Evolutionary conservation across 2,888 invertebrate genomes (phyloP).

Genomic region (Megaustenia siamemsis): DNA sequence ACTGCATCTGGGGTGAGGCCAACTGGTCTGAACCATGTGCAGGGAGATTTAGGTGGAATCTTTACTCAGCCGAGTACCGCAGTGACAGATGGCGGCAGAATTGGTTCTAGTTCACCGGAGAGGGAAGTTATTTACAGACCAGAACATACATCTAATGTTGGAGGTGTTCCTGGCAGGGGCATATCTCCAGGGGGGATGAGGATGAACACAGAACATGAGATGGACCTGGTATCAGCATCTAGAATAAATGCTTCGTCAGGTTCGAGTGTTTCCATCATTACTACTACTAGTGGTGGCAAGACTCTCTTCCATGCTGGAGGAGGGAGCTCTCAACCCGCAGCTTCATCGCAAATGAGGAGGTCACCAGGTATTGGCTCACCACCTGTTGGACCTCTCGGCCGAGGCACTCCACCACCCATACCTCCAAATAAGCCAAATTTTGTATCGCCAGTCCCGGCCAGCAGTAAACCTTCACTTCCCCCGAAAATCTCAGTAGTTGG

Average conservation of each 20-base stretch:
- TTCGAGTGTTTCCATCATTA: slow-evolving; percentile 62
- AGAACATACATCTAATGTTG: slow-evolving; percentile 47
- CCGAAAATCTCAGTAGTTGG: slow-evolving; percentile 69
- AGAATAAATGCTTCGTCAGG: slow-evolving; percentile 53
- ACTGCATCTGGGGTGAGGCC: slow-evolving; percentile 1
- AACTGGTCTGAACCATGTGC: background rate
- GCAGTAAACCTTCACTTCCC: slow-evolving; percentile 66
- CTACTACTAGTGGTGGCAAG: slow-evolving; percentile 69
- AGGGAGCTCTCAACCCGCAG: slow-evolving; percentile 31
- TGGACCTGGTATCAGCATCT: slow-evolving; percentile 52
- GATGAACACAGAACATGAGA: slow-evolving; percentile 55
- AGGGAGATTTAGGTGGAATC: background rate
- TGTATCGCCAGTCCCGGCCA: slow-evolving; percentile 51
- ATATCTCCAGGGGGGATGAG: slow-evolving; percentile 56
- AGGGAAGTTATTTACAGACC: slow-evolving; percentile 56
- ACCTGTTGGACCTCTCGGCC: slow-evolving; percentile 61
- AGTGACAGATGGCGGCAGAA: slow-evolving; percentile 52
- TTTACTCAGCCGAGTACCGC: slow-evolving; percentile 18
- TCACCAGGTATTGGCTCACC: slow-evolving; percentile 36
- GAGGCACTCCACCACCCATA: slow-evolving; percentile 77
- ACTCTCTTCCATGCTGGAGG: slow-evolving; percentile 68
- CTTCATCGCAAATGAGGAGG: slow-evolving; percentile 28
- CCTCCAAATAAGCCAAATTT: slow-evolving; percentile 78
- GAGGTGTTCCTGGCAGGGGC: slow-evolving; percentile 53
- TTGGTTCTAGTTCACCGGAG: slow-evolving; percentile 58